Base-by-base conservation (phyloP, 2,113 vertebrate species). In the Gadus chalcogrammus region DNA sequence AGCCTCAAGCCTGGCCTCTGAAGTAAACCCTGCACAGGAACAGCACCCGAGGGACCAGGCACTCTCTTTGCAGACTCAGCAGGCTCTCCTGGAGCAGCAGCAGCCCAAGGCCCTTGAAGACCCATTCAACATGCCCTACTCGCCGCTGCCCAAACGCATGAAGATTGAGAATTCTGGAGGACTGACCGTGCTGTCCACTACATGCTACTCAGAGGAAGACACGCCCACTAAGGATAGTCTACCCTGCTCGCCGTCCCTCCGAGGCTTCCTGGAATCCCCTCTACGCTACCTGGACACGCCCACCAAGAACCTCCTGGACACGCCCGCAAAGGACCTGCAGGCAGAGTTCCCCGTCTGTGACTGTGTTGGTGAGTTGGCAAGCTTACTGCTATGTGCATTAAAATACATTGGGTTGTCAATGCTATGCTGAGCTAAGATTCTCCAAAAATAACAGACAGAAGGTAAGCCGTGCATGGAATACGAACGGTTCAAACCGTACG, bases 181-280 rank as follows among this genome's bases (percentile, higher is more conserved):
- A 63, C 87, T 99, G 78, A 93, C 96, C 1, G 95, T 99, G 80
- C 91, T 99, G n/a, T 98, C 97, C 1, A 98, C 97, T 80, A 97
- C 94, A 76, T 95, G 93, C 87, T 95, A 92, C 81, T 94, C 83
- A 5, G 86, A 82, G 1, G 90, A 94, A 15, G 91, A 92, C 82
- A 97, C 96, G 0, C 96, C 97, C 28, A 95, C 94, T 28, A 97
- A 98, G 91, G 92, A 93, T 0, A 88, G 92, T 60, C 90, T 93
- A 58, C 93, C 95, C 1, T 90, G 92, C 66, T 94, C 93, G 0
- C 97, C 97, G 0, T 95, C 96, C 64, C 93, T 99, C 63, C 94
- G 92, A 75, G 95, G 95, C 65, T 99, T 99, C 70, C 82, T 99
- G 79, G 96, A 99, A 75, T 99, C 97, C 0, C 97, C 97, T 0